A percentile compares a stretch with the other conserved stretches of the same genome.
Evolutionary conservation across 2,888 invertebrate species (phyloP).

Genomic region (Melieria crassipennis): DNA sequence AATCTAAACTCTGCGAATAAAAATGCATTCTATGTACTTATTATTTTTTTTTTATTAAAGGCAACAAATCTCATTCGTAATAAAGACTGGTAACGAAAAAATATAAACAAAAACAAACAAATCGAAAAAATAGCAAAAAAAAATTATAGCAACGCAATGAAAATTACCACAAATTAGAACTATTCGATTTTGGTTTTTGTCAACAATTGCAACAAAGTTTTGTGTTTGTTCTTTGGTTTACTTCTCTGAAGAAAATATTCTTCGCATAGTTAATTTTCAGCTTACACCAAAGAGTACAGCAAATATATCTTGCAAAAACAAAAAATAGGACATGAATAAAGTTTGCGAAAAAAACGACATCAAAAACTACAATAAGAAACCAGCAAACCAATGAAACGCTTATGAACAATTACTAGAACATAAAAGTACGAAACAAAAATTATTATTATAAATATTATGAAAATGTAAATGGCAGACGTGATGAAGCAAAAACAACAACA

Average conservation of each 20-base stretch:
- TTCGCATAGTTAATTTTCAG: too few species aligned
- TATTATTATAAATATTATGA: neutral
- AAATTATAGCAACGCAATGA: neutral
- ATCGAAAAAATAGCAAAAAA: neutral
- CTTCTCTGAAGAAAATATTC: too few species aligned
- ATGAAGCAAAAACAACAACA: neutral
- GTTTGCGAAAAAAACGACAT: constrained; percentile 17
- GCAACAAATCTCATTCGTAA: constrained; percentile 22
- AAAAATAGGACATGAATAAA: neutral
- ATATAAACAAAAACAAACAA: constrained; percentile 4
- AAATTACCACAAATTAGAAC: neutral
- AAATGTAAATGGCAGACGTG: neutral
- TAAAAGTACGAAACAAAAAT: neutral
- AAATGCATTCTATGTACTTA: constrained; percentile 22
- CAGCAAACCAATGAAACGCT: too few species aligned
- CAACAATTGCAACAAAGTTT: too few species aligned
- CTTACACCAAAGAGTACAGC: too few species aligned
- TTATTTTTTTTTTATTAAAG: neutral
- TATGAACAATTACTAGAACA: neutral
- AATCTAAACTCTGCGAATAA: constrained; percentile 41
- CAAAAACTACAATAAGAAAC: constrained; percentile 7
- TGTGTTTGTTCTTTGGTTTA: too few species aligned
- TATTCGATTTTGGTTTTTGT: too few species aligned
- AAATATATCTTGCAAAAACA: too few species aligned
- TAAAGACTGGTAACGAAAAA: constrained; percentile 34